A percentile compares a stretch with the other conserved stretches of the same genome.
Conservation (phyloP, 2,113 vertebrate genomes). For the Sigmodon hispidus region DNA sequence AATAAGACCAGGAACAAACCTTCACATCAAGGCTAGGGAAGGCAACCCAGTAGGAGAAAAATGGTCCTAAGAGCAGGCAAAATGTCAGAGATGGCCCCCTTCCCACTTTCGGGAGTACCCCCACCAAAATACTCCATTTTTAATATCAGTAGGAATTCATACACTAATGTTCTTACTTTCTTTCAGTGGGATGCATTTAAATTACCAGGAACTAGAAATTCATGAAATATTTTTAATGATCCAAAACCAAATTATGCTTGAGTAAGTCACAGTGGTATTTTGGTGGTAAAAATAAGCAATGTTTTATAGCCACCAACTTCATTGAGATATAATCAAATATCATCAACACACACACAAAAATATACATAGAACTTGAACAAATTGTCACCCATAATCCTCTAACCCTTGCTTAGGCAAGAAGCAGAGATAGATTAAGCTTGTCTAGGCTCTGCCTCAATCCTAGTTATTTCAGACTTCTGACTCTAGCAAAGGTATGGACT, state of each 20-base stretch:
- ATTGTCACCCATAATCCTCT: neutral
- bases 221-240: slow-evolving; percentile 68
- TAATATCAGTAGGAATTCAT: slow-evolving; percentile 45
- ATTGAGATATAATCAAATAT: slow-evolving; percentile 52
- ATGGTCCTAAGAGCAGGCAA: neutral
- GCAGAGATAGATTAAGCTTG: slow-evolving; percentile 19
- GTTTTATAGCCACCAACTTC: neutral
- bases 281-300: slow-evolving; percentile 57
- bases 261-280: slow-evolving; percentile 48
- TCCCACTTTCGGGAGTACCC: neutral
- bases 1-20: neutral
- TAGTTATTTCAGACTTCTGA: neutral
- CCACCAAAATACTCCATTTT: neutral
- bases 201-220: slow-evolving; percentile 62
- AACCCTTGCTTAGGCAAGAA: neutral
- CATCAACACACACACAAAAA: slow-evolving; percentile 48
- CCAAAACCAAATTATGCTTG: slow-evolving; percentile 33
- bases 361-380: neutral
- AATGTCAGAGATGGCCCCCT: neutral
- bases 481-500: neutral
- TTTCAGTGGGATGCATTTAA: slow-evolving; percentile 64
- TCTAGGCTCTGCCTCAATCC: neutral
- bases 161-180: slow-evolving; percentile 58
- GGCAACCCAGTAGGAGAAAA: neutral
- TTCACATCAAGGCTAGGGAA: neutral